Conservation (phyloP, 2,797 vertebrate genomes). For the Centropyge bicolor region DNA sequence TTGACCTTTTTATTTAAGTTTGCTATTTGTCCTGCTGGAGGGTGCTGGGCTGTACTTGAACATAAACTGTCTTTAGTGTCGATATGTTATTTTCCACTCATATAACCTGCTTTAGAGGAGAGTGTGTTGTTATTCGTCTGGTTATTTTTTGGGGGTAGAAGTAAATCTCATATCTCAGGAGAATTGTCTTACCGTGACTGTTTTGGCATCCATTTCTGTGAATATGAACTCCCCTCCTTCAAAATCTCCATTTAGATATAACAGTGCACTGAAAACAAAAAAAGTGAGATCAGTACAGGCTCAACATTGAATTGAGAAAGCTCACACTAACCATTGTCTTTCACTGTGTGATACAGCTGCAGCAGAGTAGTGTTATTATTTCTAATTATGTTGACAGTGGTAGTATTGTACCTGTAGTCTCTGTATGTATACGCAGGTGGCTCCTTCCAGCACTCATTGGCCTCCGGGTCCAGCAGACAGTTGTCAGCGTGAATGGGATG, state of each 20-base stretch:
- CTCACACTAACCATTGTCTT: not conserved
- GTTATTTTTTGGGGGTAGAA: not conserved
- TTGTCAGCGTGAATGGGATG: conserved; percentile 99
- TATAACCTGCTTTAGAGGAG: not conserved
- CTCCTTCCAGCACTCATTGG: conserved; percentile 97
- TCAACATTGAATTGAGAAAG: not conserved
- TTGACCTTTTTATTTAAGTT: not conserved
- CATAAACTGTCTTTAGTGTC: not conserved
- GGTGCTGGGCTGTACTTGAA: not conserved
- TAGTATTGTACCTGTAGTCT: conserved; percentile 91
- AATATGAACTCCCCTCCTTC: conserved; percentile 99
- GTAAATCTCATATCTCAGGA: not conserved
- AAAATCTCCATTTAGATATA: conserved; percentile 97
- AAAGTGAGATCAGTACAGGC: not conserved
- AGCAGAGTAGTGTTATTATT: not conserved
- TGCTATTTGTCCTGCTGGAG: not conserved
- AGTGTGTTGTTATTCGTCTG: not conserved
- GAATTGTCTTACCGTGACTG: conserved; percentile 90
- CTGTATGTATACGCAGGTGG: conserved; percentile 95
- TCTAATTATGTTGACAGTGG: not conserved
- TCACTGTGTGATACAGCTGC: not conserved
- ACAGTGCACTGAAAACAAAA: conserved; percentile 87
- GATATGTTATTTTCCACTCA: not conserved
- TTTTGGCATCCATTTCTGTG: conserved; percentile 98
- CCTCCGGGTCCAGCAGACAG: conserved; percentile 95